phyloP scores from a whole-genome alignment of 2,113 vertebrate genomes.

The Shinisaurus crocodilurus region DNA sequence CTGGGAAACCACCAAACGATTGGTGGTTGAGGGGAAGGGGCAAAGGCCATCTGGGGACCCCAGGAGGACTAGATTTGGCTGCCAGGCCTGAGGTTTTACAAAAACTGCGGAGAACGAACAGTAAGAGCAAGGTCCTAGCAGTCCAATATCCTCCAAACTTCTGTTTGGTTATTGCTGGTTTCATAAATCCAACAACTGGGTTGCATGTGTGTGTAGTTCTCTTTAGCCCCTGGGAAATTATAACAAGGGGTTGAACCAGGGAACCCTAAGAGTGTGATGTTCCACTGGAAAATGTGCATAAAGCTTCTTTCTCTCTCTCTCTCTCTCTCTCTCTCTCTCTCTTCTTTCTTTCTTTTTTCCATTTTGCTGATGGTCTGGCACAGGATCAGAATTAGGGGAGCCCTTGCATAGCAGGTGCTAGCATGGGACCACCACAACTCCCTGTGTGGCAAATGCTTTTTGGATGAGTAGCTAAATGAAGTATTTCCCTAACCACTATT shows the following conservation, averaged over 20 bases:
- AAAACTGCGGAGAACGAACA: background rate
- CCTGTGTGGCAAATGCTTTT: background rate
- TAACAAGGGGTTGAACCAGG: background rate
- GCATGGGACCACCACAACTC: too few relatives aligned
- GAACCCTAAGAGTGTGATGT: background rate
- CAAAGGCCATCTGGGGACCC: too few relatives aligned
- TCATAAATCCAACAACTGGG: background rate
- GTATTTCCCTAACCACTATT: slow-evolving; percentile 27
- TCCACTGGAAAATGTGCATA: background rate
- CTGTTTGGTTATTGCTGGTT: background rate
- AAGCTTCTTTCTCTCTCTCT: background rate
- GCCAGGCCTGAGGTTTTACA: too few relatives aligned
- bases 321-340: too few relatives aligned
- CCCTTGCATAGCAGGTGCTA: background rate
- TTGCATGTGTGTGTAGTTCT: background rate
- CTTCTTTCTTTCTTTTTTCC: background rate
- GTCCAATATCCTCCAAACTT: background rate
- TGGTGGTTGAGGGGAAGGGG: too few relatives aligned
- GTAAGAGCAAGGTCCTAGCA: background rate
- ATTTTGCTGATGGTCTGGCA: background rate
- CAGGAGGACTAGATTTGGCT: too few relatives aligned
- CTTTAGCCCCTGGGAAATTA: background rate
- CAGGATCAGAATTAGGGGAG: too few relatives aligned
- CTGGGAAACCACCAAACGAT: too few relatives aligned
- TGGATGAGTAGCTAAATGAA: background rate